Base-by-base conservation (phyloP, 2,888 invertebrate species). In the Pterobdella sp. region DNA sequence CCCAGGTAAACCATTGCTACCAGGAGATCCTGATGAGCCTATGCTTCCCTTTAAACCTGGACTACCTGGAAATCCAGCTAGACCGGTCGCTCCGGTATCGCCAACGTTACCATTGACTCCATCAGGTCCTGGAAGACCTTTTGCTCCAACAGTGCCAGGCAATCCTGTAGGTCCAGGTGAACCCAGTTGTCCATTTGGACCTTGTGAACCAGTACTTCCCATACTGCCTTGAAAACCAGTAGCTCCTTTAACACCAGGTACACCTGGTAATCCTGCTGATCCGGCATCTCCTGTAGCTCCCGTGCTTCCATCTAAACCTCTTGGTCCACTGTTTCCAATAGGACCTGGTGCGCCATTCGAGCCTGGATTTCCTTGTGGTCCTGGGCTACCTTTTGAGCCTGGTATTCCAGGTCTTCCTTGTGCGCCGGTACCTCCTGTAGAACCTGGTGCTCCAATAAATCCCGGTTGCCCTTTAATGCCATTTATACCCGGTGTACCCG, bases 181-280 rank as follows among this genome's bases (percentile, higher is more conserved):
- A 34, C 73, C 73, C 14, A 67, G n/a, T 52, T 34, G 36, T 2
- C 75, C 75, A 66, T 35, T 32, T 1, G 64, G n/a, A 32, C 75
- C 75, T 31, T 42, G 49, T n/a, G 56, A 36, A 29, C 76, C 77
- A 72, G 74, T 18, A 22, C 36, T 49, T 37, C 76, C 77, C 36
- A 71, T 10, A 7, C 42, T 36, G 42, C 77, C 77, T 60, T 67
- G 14, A 37, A 34, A 52, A 31, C 72, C 72, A 35, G 29, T 18
- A 29, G 34, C 14, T 18, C 75, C 73, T 22, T 26, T 67, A 18
- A 29, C 29, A 32, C 72, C 75, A 56, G 42, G 72, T 14, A 29
- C 32, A n/a, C 74, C 75, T 36, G 69, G 72, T 29, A 56, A 14
- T 31, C 72, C 67, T 56, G 60, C 4, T 56, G 18, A 26, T n/a